These are phyloP conservation scores for Heliconius nattereri DNA, from an alignment of 1,140 invertebrate genomes.

Conservation along the genomic window DNA sequence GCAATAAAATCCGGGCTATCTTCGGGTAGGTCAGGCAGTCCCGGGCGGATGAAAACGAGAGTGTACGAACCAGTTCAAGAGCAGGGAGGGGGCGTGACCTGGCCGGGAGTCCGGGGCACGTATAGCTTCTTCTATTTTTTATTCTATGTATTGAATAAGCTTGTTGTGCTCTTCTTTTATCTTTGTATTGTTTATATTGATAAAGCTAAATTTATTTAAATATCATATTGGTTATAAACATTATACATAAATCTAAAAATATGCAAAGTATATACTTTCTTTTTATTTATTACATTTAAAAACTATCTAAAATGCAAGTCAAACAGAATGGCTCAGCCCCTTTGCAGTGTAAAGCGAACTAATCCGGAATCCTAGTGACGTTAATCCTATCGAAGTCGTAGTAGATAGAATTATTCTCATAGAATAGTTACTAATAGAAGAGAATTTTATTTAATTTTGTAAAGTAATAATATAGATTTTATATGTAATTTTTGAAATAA, in stretches of 20 bases:
- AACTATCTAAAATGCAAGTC: background rate
- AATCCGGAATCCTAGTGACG: background rate
- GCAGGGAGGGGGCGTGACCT: constrained; percentile 53
- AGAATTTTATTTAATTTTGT: background rate
- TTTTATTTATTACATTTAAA: too few relatives aligned
- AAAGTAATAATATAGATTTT: background rate
- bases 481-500: background rate
- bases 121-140: constrained; percentile 1
- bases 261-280: too few relatives aligned
- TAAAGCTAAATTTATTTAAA: too few relatives aligned
- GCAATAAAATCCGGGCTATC: constrained; percentile 30
- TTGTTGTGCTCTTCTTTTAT: background rate
- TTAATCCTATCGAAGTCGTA: background rate
- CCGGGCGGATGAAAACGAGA: constrained; percentile 61
- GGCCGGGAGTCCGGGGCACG: constrained; percentile 44
- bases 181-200: background rate
- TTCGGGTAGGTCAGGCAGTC: constrained; percentile 67
- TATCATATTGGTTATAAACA: too few relatives aligned
- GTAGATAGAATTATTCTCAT: background rate
- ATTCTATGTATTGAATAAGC: background rate
- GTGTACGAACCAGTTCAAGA: constrained; percentile 67
- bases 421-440: background rate
- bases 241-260: too few relatives aligned
- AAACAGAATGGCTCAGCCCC: background rate
- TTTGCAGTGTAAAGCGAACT: background rate